Base-by-base conservation (phyloP, 2,888 invertebrate genomes). In the Nebria brevicollis region DNA sequence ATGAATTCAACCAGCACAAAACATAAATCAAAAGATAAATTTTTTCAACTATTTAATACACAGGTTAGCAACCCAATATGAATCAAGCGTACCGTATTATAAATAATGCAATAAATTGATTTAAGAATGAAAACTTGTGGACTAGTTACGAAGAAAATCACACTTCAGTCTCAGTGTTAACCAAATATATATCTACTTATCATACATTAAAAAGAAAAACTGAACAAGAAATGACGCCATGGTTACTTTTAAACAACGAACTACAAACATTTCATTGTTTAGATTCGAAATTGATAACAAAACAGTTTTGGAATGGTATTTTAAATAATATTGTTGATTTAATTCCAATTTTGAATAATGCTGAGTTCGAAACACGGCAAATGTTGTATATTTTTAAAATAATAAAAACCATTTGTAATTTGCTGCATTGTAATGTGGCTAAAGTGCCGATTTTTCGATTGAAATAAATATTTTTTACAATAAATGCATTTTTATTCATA, bases 321-420 rank as follows among this genome's bases (percentile, higher is more conserved):
- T 66, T 78, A 66, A 42, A 74, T 20, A 42, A 6, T 74, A 66
- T 78, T 11, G 20, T 42, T 20, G 66, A 74, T 20, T 66, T 78
- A 66, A 10, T 78, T 41, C 73, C 74, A n/a, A 13, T 25, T 66
- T 66, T 78, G 8, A 10, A 74, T 43, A 66, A 66, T 8, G 34
- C 25, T 11, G 25, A 73, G 15, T 1, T 66, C 25, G 42, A 20
- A 66, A 20, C 15, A 5, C 26, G 64, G 25, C 73, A 78, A 66
- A 73, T 74, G 66, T 6, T 78, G 41, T 66, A 42, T 66, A 15
- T 78, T 34, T 74, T 66, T 66, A 78, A 74, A 78, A 65, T 66
- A 43, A 26, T 78, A 42, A 74, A 78, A 34, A 78, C 78, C 0
- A 66, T 78, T 66, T 78, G 73, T 74, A 78, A 78, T 78, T 78